These are phyloP conservation scores for Cheumatopsyche charites DNA, from an alignment of 1,140 invertebrate genomes.

Conservation along the genomic window DNA sequence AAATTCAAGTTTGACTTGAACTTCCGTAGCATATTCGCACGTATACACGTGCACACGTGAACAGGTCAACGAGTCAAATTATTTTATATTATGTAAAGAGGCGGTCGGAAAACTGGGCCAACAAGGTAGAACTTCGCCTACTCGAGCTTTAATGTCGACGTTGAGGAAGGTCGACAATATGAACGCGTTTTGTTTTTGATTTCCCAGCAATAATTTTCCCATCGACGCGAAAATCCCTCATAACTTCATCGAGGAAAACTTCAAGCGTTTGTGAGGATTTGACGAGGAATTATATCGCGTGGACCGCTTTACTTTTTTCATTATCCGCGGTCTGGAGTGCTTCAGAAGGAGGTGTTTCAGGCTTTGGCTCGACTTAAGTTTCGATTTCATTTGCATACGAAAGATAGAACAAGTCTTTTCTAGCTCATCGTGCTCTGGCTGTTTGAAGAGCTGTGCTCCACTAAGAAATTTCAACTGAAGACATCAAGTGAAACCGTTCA, in stretches of 20 bases:
- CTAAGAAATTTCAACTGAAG: no score
- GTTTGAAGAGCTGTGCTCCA: no score
- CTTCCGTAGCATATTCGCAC: background rate
- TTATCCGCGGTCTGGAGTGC: no score
- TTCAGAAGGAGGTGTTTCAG: no score
- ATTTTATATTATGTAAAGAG: constrained; percentile 27
- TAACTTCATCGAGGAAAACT: background rate
- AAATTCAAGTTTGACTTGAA: no score
- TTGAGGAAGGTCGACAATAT: constrained; percentile 20
- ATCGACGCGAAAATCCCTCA: background rate
- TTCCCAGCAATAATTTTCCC: background rate
- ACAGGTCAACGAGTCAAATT: constrained; percentile 24
- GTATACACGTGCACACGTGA: background rate
- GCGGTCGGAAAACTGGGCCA: constrained; percentile 27
- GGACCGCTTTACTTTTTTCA: no score
- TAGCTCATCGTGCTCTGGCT: no score
- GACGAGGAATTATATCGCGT: no score
- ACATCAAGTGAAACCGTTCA: no score
- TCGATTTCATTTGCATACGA: constrained; percentile 1
- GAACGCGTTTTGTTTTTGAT: constrained; percentile 11
- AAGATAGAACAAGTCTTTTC: constrained; percentile 12
- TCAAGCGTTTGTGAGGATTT: background rate
- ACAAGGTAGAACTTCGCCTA: constrained; percentile 28
- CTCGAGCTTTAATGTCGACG: constrained; percentile 26
- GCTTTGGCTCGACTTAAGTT: background rate